Percentiles rank a stretch among this genome's conserved stretches.
Conservation (phyloP, 1,140 invertebrate species). For the Chironomus tepperi region DNA sequence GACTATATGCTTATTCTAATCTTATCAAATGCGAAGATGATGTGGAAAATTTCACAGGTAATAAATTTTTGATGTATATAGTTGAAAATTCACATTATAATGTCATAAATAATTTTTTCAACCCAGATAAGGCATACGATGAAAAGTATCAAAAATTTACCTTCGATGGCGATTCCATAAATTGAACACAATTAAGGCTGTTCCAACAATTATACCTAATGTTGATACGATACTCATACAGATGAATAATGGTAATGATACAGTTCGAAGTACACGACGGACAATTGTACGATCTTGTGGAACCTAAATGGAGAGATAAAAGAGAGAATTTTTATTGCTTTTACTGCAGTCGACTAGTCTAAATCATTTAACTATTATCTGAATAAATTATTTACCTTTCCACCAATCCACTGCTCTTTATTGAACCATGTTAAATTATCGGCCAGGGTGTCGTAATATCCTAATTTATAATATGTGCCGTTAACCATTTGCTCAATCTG, state of each 20-base stretch:
- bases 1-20: no score
- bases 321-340: conserved; percentile 17
- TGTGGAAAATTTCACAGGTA: no score
- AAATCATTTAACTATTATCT: conserved; percentile 31
- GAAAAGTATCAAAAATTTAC: conserved; percentile 45
- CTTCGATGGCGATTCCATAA: conserved; percentile 79
- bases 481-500: conserved; percentile 96
- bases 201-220: conserved; percentile 74
- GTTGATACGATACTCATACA: conserved; percentile 83
- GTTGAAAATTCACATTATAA: neutral
- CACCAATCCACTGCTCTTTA: conserved; percentile 81
- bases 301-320: conserved; percentile 44
- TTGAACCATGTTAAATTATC: conserved; percentile 93
- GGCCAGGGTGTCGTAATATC: conserved; percentile 90
- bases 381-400: conserved; percentile 33
- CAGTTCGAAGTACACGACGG: conserved; percentile 67
- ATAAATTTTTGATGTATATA: no score
- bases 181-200: conserved; percentile 82
- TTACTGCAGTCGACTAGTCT: neutral
- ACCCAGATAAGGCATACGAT: conserved; percentile 27
- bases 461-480: conserved; percentile 90
- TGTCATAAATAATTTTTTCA: conserved; percentile 26
- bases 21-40: no score
- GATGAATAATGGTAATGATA: conserved; percentile 80
- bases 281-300: conserved; percentile 90